Conservation (phyloP, 2,113 vertebrate species). For the Poeciliopsis occidentalis region DNA sequence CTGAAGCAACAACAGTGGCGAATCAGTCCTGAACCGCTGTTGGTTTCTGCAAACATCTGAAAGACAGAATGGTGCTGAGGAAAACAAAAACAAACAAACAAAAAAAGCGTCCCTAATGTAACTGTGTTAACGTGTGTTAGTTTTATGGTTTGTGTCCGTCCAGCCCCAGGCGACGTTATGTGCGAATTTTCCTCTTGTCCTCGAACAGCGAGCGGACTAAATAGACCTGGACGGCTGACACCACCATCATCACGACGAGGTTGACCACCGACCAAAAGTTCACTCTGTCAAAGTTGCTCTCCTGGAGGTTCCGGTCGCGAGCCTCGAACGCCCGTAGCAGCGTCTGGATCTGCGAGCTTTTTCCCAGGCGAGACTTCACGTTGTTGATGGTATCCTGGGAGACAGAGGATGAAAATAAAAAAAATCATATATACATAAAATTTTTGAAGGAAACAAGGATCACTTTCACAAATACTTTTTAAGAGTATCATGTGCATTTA, state of each 20-base stretch:
- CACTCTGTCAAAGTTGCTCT: slow-evolving; percentile 94
- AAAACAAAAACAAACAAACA: neutral
- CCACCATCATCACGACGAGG: slow-evolving; percentile 87
- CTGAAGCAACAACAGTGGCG: slow-evolving; percentile 3
- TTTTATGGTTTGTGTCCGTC: slow-evolving; percentile 4
- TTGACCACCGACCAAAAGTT: slow-evolving; percentile 94
- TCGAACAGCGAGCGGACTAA: slow-evolving; percentile 94
- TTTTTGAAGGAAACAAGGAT: neutral
- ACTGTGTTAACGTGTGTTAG: slow-evolving; percentile 12
- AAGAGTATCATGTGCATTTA: too few species aligned
- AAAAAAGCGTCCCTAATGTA: neutral
- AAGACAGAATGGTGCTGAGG: neutral
- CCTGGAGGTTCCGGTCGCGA: slow-evolving; percentile 95
- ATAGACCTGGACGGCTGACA: slow-evolving; percentile 92
- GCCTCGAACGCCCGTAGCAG: slow-evolving; percentile 94
- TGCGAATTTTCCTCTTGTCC: slow-evolving; percentile 91
- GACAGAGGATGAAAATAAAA: slow-evolving; percentile 41
- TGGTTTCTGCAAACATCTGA: slow-evolving; percentile 1
- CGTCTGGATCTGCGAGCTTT: slow-evolving; percentile 94
- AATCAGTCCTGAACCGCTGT: slow-evolving; percentile 5
- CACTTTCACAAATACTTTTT: neutral
- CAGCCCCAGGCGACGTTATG: slow-evolving; percentile 73
- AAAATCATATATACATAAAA: neutral
- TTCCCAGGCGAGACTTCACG: slow-evolving; percentile 91
- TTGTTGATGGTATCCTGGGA: slow-evolving; percentile 93